Percentiles rank a stretch among this genome's conserved stretches.
Conservation (phyloP, 2,888 invertebrate genomes). For the Furcula furcula region DNA sequence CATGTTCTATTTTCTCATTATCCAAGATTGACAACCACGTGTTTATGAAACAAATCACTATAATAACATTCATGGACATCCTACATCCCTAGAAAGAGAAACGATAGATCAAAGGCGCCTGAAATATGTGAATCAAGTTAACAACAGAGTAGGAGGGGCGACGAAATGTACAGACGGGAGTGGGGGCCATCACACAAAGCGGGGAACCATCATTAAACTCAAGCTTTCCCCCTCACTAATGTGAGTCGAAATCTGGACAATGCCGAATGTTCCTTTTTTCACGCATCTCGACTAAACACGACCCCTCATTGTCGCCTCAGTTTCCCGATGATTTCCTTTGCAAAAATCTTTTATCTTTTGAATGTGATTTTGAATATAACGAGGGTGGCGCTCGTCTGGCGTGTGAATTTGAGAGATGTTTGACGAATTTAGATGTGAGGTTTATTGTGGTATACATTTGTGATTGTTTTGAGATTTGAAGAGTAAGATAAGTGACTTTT, state of each 20-base stretch:
- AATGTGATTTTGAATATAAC: constrained; percentile 50
- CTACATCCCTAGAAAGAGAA: constrained; percentile 37
- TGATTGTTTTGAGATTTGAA: background rate
- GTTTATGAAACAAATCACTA: constrained; percentile 4
- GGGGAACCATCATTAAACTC: constrained; percentile 55
- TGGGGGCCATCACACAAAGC: constrained; percentile 40
- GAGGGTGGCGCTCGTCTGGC: constrained; percentile 28
- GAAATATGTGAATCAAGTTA: constrained; percentile 63
- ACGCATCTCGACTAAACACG: constrained; percentile 24
- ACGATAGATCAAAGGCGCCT: constrained; percentile 52
- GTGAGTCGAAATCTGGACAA: constrained; percentile 41
- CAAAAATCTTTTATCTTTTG: constrained; percentile 50
- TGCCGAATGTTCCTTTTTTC: constrained; percentile 35
- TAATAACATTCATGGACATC: constrained; percentile 40
- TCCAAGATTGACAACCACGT: background rate
- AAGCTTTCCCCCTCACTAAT: constrained; percentile 43
- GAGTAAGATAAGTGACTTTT: background rate
- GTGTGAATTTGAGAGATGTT: constrained; percentile 8
- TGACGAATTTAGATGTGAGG: constrained; percentile 18
- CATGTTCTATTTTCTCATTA: no score
- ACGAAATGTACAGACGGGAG: constrained; percentile 14
- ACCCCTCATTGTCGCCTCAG: constrained; percentile 14
- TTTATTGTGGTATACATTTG: constrained; percentile 14
- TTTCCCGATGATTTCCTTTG: constrained; percentile 45
- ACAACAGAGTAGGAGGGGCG: constrained; percentile 14